A percentile compares a stretch with the other conserved stretches of the same genome.
Evolutionary conservation across 2,113 vertebrate species (phyloP).

Genomic region (Petromus typicus): DNA sequence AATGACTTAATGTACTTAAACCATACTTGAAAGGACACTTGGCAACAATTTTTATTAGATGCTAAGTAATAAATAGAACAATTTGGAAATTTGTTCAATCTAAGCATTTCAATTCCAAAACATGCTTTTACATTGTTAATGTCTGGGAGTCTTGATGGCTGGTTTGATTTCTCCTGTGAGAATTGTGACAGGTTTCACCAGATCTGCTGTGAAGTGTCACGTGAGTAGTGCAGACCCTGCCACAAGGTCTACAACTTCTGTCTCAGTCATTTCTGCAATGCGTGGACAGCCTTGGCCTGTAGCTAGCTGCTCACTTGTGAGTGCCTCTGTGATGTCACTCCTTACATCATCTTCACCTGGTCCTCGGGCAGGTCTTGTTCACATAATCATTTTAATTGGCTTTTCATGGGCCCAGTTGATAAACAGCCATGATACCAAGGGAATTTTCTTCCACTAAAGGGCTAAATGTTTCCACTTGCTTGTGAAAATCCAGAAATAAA

Average conservation of each 20-base stretch:
- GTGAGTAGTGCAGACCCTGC: slow-evolving; percentile 22
- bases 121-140: not conserved
- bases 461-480: not conserved
- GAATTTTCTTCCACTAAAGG: slow-evolving; percentile 13
- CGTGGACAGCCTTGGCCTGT: not conserved
- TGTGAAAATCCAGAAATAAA: slow-evolving; percentile 38
- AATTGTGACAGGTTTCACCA: not conserved
- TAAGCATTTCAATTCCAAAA: slow-evolving; percentile 10
- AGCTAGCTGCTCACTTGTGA: not conserved
- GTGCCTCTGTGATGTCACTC: slow-evolving; percentile 10
- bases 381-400: not conserved
- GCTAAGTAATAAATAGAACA: not conserved
- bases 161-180: slow-evolving; percentile 52
- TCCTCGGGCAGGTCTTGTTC: slow-evolving; percentile 56
- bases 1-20: slow-evolving; percentile 13
- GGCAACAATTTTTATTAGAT: not conserved
- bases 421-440: not conserved
- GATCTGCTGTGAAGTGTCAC: slow-evolving; percentile 63
- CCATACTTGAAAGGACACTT: not conserved
- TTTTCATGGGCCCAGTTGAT: not conserved
- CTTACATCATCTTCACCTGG: not conserved
- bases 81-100: not conserved
- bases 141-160: not conserved
- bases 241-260: not conserved
- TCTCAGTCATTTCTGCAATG: not conserved